Base-by-base conservation (phyloP, 2,113 vertebrate genomes). In the Paracanthobrama guichenoti region DNA sequence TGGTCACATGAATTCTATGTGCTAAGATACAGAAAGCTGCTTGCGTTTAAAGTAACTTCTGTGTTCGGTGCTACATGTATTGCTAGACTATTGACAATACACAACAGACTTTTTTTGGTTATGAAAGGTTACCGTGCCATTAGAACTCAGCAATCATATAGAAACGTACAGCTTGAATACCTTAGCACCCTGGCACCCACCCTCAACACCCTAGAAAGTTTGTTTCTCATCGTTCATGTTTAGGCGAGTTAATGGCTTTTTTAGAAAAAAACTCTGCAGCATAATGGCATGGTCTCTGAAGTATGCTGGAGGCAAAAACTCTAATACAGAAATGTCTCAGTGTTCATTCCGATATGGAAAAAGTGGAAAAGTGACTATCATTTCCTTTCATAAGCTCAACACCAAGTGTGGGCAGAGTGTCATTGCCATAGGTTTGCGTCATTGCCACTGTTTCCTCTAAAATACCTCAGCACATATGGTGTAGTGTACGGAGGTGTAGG, bases 281-380 rank as follows among this genome's bases (percentile, higher is more conserved):
- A 22, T 44, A 60, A 39, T 79, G 18, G 60, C 20, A 55, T n/a
- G 55, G 42, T 48, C 85, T 44, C 13, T 85, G 50, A 83, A 55
- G 0, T n/a, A 72, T 88, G 60, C 57, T 26, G 69, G 55, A 76
- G 83, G 87, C 74, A 83, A 81, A 79, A 9, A 44, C 55, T 85
- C 44, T 74, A 73, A 79, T 26, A 53, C 35, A 69, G 50, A 82
- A 83, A 71, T 42, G 80, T 83, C 16, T 81, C 44, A 42, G 60
- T 57, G 46, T 20, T 62, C 24, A 57, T 83, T 60, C 35, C 84
- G 57, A 84, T 87, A 67, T 84, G 86, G 85, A 88, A 89, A 89
- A 85, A 87, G 66, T 79, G 74, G 86, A 60, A 82, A 60, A 44
- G 8, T 39, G 60, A 81, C 73, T 84, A 74, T 7, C 31, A 81